These are phyloP conservation scores for Orchestes rusci DNA, from an alignment of 2,888 invertebrate genomes.

Conservation along the genomic window DNA sequence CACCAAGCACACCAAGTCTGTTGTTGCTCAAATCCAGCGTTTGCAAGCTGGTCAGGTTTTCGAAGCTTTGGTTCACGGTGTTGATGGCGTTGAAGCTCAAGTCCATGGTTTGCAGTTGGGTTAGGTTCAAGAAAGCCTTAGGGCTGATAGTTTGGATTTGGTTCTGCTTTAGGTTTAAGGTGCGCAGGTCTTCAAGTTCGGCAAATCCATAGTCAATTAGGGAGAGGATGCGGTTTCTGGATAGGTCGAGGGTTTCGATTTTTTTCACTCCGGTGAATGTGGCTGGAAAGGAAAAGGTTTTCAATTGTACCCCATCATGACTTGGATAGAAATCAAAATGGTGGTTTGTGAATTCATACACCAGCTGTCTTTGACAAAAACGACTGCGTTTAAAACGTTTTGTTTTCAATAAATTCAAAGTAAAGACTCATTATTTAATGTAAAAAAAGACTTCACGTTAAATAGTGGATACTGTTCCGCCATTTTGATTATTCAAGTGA, in stretches of 20 bases:
- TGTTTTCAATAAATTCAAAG: no score
- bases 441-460: no score
- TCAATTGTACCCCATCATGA: no score
- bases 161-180: conserved; percentile 34
- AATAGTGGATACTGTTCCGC: no score
- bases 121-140: conserved; percentile 36
- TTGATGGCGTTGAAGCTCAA: conserved; percentile 34
- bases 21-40: conserved; percentile 36
- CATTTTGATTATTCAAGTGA: no score
- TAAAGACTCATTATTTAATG: no score
- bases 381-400: no score
- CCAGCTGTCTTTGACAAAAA: no score
- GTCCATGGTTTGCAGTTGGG: conserved; percentile 32
- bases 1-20: conserved; percentile 29
- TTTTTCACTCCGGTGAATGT: conserved; percentile 40
- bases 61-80: conserved; percentile 6
- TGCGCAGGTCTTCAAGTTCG: conserved; percentile 35
- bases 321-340: no score
- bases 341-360: no score
- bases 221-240: conserved; percentile 35
- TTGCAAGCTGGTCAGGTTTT: conserved; percentile 22
- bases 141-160: conserved; percentile 33
- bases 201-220: conserved; percentile 37
- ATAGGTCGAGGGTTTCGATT: conserved; percentile 35
- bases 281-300: conserved; percentile 17